Base-by-base conservation (phyloP, 2,113 vertebrate genomes). In the Elachura formosa region DNA sequence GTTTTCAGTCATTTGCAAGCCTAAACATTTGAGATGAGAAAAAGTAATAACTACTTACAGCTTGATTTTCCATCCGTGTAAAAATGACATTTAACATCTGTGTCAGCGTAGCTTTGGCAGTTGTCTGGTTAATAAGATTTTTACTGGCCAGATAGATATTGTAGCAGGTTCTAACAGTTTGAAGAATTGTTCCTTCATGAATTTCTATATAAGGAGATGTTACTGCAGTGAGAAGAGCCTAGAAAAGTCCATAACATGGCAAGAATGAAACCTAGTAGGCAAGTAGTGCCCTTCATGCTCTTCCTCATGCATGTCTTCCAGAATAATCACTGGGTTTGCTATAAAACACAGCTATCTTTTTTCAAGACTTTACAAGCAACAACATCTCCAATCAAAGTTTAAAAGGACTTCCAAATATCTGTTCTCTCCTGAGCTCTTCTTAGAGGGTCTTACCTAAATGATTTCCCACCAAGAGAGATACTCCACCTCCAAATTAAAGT, bases 41-140 rank as follows among this genome's bases (percentile, higher is more conserved):
- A 71, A 68, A 68, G 22, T 5, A 62, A 63, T 33, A 51, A 20
- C 36, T 69, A 98, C 99, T 97, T 95, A 99, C 99, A 74, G 98
- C 98, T 97, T 99, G 99, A 96, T 98, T 99, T 96, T 99, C 99
- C 99, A 99, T 99, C 92, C 99, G 98, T 33, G 98, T 98, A 92
- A 99, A 99, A 98, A 99, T 99, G 48, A 99, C 99, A 25, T 99
- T 99, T 95, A 99, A 98, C 99, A 99, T 99, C 97, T 99, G 99
- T 3, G 99, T 99, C 59, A 99, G 98, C 6, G 99, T 99, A 93
- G 99, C 99, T 97, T 99, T 99, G 80, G 99, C 99, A 8, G 99
- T 99, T 91, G 99, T 99, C 97, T 99, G 99, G 97, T 99, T 99
- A 98, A 99, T 99, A 96, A 99, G 99, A 97, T 99, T 99, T 96